phyloP scores from a whole-genome alignment of 2,797 vertebrate genomes.

The Cossypha dichroa region DNA sequence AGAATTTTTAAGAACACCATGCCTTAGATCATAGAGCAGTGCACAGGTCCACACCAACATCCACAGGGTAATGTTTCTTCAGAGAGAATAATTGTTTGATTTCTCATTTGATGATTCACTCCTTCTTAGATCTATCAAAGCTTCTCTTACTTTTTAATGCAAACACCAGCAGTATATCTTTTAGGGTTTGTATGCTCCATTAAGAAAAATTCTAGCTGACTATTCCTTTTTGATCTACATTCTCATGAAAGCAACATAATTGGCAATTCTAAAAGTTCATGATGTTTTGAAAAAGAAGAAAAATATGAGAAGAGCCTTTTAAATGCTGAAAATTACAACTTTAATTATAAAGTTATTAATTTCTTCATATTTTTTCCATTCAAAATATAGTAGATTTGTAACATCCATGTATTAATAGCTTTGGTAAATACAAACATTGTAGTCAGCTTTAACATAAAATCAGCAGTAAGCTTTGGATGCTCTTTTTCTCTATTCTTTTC shows the following conservation, averaged over 20 bases:
- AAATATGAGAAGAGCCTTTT: not conserved
- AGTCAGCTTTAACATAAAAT: not conserved
- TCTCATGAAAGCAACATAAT: not conserved
- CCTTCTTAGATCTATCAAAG: not conserved
- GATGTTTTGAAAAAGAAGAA: not conserved
- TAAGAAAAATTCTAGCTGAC: not conserved
- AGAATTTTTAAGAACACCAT: not conserved
- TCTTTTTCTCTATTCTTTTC: not conserved
- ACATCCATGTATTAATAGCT: constrained; percentile 9
- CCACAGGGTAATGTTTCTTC: not conserved
- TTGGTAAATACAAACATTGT: constrained; percentile 23
- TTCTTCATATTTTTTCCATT: not conserved
- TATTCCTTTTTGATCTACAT: not conserved
- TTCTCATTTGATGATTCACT: not conserved
- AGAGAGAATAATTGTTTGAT: not conserved
- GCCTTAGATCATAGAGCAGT: not conserved
- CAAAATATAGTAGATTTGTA: constrained; percentile 27
- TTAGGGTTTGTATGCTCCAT: not conserved
- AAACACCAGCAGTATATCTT: not conserved
- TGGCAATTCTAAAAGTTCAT: not conserved
- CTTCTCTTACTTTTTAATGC: not conserved
- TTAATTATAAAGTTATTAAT: constrained; percentile 42
- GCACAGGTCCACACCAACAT: not conserved
- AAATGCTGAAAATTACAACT: constrained; percentile 36
- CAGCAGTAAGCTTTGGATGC: not conserved